Evolutionary conservation across 2,888 invertebrate species (phyloP).

Genomic region (Caenorhabditis sp.): DNA sequence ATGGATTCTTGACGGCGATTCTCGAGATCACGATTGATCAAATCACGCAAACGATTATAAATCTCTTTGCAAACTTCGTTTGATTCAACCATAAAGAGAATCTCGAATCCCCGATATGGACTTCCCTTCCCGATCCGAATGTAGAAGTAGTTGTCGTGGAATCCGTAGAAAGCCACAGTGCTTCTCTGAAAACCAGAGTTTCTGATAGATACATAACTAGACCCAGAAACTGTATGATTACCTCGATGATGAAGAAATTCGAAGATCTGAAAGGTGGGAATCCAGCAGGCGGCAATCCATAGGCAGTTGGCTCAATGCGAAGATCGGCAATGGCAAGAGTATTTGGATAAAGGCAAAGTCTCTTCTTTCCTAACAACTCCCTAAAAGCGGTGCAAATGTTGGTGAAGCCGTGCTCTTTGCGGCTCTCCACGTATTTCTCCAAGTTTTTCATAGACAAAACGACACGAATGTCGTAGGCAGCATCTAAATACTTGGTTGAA

Average conservation of each 20-base stretch:
- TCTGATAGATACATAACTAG: too few species aligned
- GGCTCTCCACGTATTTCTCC: slow-evolving; percentile 50
- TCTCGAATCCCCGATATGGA: slow-evolving; percentile 71
- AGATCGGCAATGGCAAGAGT: slow-evolving; percentile 72
- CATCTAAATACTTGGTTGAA: too few species aligned
- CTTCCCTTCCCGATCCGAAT: slow-evolving; percentile 74
- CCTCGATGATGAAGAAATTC: slow-evolving; percentile 57
- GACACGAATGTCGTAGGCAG: slow-evolving; percentile 74
- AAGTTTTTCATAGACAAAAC: slow-evolving; percentile 45
- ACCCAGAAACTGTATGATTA: too few species aligned
- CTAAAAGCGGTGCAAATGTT: slow-evolving; percentile 45
- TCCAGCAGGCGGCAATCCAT: slow-evolving; percentile 64
- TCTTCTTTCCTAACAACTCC: slow-evolving; percentile 40
- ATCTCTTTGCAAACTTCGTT: slow-evolving; percentile 39
- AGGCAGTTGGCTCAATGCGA: slow-evolving; percentile 72
- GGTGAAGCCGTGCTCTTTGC: slow-evolving; percentile 42
- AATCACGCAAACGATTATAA: slow-evolving; percentile 20
- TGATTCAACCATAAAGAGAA: slow-evolving; percentile 50
- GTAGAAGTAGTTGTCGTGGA: slow-evolving; percentile 74
- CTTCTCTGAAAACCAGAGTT: slow-evolving; percentile 61
- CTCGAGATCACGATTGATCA: slow-evolving; percentile 36
- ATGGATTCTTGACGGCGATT: slow-evolving; percentile 7
- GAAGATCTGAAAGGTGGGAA: slow-evolving; percentile 74
- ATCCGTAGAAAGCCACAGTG: slow-evolving; percentile 72
- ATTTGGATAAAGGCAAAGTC: slow-evolving; percentile 78